A percentile compares a stretch with the other conserved stretches of the same genome.
These are phyloP conservation scores for Crotophaga sulcirostris DNA, from an alignment of 2,113 vertebrate genomes.

Conservation along the genomic window DNA sequence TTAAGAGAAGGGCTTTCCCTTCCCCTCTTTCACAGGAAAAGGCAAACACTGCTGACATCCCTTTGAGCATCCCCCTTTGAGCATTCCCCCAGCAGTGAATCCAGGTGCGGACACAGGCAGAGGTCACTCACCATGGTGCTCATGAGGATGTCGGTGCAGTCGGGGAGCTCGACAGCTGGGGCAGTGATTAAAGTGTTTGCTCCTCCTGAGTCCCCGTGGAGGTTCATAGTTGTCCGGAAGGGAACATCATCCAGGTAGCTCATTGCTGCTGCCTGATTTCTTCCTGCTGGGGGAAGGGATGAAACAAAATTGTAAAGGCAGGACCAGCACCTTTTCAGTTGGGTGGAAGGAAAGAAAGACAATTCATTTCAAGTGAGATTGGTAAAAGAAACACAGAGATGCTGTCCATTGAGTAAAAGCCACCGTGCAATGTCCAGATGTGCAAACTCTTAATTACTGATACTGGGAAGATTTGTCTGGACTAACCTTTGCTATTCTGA, in stretches of 20 bases:
- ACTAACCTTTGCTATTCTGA: neutral
- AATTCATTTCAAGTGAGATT: neutral
- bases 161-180: conserved; percentile 69
- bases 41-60: neutral
- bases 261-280: conserved; percentile 38
- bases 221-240: conserved; percentile 75
- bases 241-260: conserved; percentile 83
- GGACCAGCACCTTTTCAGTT: neutral
- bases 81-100: neutral
- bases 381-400: neutral
- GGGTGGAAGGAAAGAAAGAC: neutral
- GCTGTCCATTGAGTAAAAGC: neutral
- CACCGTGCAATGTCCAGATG: neutral
- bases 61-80: neutral
- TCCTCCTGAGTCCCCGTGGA: conserved; percentile 28
- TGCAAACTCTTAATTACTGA: neutral
- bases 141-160: conserved; percentile 79
- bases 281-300: neutral
- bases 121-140: conserved; percentile 83
- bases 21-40: neutral
- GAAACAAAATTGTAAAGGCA: neutral
- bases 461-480: neutral
- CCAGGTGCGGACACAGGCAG: accelerated
- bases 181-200: conserved; percentile 14
- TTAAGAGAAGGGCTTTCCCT: neutral